Base-by-base conservation (phyloP, 2,888 invertebrate species). In the Drosophila niveifrons region DNA sequence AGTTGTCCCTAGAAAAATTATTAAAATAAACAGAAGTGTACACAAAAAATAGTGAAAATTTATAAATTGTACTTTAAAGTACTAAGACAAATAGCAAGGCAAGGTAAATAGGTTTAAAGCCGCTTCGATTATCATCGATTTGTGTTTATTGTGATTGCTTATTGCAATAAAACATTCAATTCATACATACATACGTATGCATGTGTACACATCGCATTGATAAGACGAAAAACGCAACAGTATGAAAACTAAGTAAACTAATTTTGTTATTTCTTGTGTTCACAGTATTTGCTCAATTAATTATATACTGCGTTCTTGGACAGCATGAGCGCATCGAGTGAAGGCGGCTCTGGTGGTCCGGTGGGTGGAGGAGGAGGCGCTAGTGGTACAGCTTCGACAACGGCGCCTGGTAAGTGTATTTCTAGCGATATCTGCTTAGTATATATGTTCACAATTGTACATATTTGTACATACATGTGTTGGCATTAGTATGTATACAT, bases 331-430 rank as follows among this genome's bases (percentile, higher is more conserved):
- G 84, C 89, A 34, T 69, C 83, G 36, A 80, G 81, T 72, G 90
- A 90, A 53, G 81, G 82, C 15, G 89, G 84, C 52, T 79, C 80
- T 36, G 88, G 81, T 15, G 81, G 88, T 51, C 56, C 79, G 17
- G 83, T 84, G 73, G 88, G 83, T 51, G 88, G 87, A 58, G 78
- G 79, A 52, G 88, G 87, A 57, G 78, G 78, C 41, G 75, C 72
- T 55, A 88, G 81, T 68, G 73, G 82, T 73, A 86, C 89, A 72
- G 90, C 89, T 75, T 50, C 75, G 66, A 75, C 87, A 72, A 56
- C 82, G n/a, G 76, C 84, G 68, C 88, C 88, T 72, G 90, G 90
- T 90, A 78, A 80, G 90, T 83, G 90, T 83, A 73, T 61, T 63
- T 51, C 41, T 67, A 57, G 55, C 29, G 31, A 65, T 75, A 72